A percentile compares a stretch with the other conserved stretches of the same genome.
Conservation (phyloP, 2,797 vertebrate species). For the Silurus aristotelis region DNA sequence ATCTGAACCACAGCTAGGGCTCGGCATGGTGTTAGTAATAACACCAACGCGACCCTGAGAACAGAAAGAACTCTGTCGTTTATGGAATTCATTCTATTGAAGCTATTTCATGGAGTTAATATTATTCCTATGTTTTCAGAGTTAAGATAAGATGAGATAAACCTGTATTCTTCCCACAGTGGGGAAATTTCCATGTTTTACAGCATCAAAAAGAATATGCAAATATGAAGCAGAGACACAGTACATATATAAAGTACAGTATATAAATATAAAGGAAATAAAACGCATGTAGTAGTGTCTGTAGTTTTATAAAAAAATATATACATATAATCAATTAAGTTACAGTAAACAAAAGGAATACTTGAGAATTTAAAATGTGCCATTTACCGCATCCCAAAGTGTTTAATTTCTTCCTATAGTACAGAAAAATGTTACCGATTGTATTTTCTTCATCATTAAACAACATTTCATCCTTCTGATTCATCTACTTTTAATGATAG, state of each 20-base stretch:
- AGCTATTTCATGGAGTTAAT: background rate
- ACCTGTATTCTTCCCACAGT: too few relatives aligned
- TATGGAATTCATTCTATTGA: background rate
- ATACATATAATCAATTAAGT: too few relatives aligned
- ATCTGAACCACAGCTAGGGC: background rate
- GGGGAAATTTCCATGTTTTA: too few relatives aligned
- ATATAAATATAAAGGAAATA: too few relatives aligned
- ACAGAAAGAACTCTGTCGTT: background rate
- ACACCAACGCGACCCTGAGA: background rate
- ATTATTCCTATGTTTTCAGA: background rate
- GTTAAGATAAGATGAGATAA: too few relatives aligned
- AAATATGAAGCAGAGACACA: too few relatives aligned
- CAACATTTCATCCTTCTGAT: background rate
- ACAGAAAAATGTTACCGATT: background rate
- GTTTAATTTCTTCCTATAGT: background rate
- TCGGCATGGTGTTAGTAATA: background rate
- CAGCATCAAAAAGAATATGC: too few relatives aligned
- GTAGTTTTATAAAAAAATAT: background rate
- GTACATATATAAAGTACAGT: too few relatives aligned
- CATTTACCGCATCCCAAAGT: background rate
- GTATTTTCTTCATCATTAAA: background rate
- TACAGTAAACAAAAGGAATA: too few relatives aligned
- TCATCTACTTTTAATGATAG: background rate
- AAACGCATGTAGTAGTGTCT: background rate
- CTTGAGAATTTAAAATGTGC: too few relatives aligned